phyloP scores from a whole-genome alignment of 2,888 invertebrate genomes.

The Drosophila paranaensis region DNA sequence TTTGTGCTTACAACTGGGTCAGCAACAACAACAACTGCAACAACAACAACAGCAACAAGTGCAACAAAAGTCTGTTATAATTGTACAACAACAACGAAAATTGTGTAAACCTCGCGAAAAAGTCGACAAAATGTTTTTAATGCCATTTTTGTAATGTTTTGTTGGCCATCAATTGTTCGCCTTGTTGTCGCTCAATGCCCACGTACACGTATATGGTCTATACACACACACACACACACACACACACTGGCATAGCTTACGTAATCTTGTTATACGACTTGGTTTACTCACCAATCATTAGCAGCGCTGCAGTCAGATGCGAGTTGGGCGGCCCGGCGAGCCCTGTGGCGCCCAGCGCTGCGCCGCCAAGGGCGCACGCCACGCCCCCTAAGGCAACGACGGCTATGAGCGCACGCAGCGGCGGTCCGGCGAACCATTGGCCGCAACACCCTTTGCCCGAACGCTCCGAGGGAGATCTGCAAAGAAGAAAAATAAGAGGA shows the following conservation, averaged over 20 bases:
- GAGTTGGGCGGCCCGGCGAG: slow-evolving; percentile 85
- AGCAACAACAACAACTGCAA: slow-evolving; percentile 28
- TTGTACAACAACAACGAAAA: slow-evolving; percentile 44
- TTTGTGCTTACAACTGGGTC: slow-evolving; percentile 73
- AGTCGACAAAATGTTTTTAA: slow-evolving; percentile 52
- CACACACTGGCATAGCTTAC: background rate
- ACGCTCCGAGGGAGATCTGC: slow-evolving; percentile 85
- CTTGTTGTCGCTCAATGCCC: slow-evolving; percentile 18
- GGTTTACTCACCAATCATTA: slow-evolving; percentile 84
- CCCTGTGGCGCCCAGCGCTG: slow-evolving; percentile 84
- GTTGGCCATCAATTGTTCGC: slow-evolving; percentile 47
- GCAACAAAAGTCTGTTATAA: slow-evolving; percentile 29
- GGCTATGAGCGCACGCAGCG: slow-evolving; percentile 84
- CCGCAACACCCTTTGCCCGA: slow-evolving; percentile 85
- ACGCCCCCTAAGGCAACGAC: slow-evolving; percentile 85
- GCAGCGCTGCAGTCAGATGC: slow-evolving; percentile 84
- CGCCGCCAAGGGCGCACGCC: slow-evolving; percentile 85
- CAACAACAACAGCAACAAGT: background rate
- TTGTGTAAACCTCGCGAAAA: slow-evolving; percentile 66
- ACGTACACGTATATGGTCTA: slow-evolving; percentile 3
- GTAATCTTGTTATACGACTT: slow-evolving; percentile 6
- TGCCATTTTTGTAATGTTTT: slow-evolving; percentile 50
- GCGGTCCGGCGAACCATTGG: slow-evolving; percentile 85
- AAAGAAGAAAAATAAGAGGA: slow-evolving; percentile 37
- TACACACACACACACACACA: background rate